Conservation (phyloP, 2,113 vertebrate species). For the Pygathrix nemaeus region DNA sequence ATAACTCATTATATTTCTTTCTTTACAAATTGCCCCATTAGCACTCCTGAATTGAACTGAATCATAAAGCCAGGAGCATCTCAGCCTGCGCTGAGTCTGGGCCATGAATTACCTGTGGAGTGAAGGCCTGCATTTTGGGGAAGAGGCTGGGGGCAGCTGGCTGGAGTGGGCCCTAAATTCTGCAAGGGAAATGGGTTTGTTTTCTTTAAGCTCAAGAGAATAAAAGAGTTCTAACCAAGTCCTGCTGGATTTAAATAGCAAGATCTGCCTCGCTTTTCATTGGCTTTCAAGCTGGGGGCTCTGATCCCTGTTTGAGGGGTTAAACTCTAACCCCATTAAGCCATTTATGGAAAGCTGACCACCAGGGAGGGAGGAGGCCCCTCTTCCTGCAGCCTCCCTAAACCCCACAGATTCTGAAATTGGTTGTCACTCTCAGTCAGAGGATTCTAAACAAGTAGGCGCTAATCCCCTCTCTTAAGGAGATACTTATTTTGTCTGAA, state of each 20-base stretch:
- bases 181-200: slow-evolving; percentile 65
- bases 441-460: slow-evolving; percentile 89
- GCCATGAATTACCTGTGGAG: slow-evolving; percentile 84
- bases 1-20: slow-evolving; percentile 90
- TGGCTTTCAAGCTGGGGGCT: slow-evolving; percentile 80
- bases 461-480: slow-evolving; percentile 90
- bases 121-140: slow-evolving; percentile 76
- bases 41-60: slow-evolving; percentile 82
- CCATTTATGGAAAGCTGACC: slow-evolving; percentile 87
- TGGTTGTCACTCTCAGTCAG: slow-evolving; percentile 88
- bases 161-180: slow-evolving; percentile 62
- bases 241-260: slow-evolving; percentile 84
- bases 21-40: slow-evolving; percentile 90
- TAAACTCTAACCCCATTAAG: slow-evolving; percentile 87
- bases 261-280: slow-evolving; percentile 76
- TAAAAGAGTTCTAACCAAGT: slow-evolving; percentile 77
- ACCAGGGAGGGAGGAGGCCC: slow-evolving; percentile 82
- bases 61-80: slow-evolving; percentile 85
- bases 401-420: slow-evolving; percentile 87
- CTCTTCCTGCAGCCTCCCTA: slow-evolving; percentile 85
- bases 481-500: slow-evolving; percentile 90
- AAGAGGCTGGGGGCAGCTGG: neutral
- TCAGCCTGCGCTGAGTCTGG: slow-evolving; percentile 74
- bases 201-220: slow-evolving; percentile 73
- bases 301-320: slow-evolving; percentile 78